These are phyloP conservation scores for Neofelis nebulosa DNA, from an alignment of 2,113 vertebrate genomes.

Conservation along the genomic window DNA sequence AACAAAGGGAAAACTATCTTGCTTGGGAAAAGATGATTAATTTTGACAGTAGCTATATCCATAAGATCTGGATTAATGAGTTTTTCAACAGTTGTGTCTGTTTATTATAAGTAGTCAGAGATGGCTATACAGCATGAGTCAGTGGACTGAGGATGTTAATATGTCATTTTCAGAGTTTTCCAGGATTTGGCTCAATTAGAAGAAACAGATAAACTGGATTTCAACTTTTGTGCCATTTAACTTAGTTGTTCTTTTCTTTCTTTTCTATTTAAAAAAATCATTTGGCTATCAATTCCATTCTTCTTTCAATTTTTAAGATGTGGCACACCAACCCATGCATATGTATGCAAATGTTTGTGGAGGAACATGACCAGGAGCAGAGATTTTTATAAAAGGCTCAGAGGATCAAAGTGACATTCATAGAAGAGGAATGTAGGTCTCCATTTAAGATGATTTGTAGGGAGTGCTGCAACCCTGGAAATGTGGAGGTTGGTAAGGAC, in stretches of 20 bases:
- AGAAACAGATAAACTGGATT: slow-evolving; percentile 29
- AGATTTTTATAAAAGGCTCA: neutral
- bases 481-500: neutral
- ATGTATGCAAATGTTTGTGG: neutral
- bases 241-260: neutral
- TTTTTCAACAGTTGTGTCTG: slow-evolving; percentile 50
- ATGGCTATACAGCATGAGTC: neutral
- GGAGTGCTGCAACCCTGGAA: neutral
- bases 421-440: neutral
- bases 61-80: slow-evolving; percentile 39
- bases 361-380: neutral
- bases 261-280: slow-evolving; percentile 26
- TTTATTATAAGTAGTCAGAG: slow-evolving; percentile 58
- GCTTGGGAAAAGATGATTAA: slow-evolving; percentile 59
- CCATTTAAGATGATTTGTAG: neutral
- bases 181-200: slow-evolving; percentile 21
- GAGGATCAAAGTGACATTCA: neutral
- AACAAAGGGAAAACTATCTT: slow-evolving; percentile 38
- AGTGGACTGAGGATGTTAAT: neutral
- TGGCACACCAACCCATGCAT: neutral
- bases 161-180: slow-evolving; percentile 39
- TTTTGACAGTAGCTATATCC: slow-evolving; percentile 56
- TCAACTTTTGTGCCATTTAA: neutral
- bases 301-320: neutral
- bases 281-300: neutral